These are phyloP conservation scores for Drosophila pseudoananassae DNA, from an alignment of 1,140 invertebrate genomes.

Conservation along the genomic window DNA sequence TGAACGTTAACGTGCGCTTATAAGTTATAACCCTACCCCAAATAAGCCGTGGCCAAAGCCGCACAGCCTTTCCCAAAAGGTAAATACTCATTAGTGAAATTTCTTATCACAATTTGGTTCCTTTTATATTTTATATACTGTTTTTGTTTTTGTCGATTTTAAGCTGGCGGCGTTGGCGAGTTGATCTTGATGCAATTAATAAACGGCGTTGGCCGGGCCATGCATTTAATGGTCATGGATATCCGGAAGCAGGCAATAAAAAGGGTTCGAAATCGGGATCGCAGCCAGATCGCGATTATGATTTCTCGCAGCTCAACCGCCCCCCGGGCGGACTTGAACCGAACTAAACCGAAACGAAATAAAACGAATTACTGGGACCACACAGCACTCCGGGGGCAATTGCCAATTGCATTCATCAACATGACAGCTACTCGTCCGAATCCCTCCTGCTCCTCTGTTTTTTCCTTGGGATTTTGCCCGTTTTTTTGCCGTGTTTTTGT, in stretches of 20 bases:
- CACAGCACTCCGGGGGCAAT: slow-evolving; percentile 41
- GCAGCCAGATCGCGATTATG: slow-evolving; percentile 61
- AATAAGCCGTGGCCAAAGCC: slow-evolving; percentile 42
- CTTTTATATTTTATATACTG: not conserved
- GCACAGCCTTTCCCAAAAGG: slow-evolving; percentile 48
- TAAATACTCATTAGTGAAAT: slow-evolving; percentile 81
- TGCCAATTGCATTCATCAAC: slow-evolving; percentile 73
- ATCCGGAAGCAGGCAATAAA: slow-evolving; percentile 72
- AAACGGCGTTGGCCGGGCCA: slow-evolving; percentile 51
- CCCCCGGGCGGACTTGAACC: slow-evolving; percentile 19
- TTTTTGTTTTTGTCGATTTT: slow-evolving; percentile 10
- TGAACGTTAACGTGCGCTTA: slow-evolving; percentile 44
- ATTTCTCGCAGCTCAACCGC: slow-evolving; percentile 26
- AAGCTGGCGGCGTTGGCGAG: slow-evolving; percentile 44
- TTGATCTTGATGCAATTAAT: slow-evolving; percentile 81
- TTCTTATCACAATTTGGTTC: slow-evolving; percentile 46
- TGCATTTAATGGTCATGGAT: slow-evolving; percentile 58
- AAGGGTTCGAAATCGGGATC: slow-evolving; percentile 63
- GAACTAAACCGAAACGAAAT: not conserved
- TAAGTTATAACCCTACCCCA: slow-evolving; percentile 39
- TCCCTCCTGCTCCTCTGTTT: slow-evolving; percentile 16
- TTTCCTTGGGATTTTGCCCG: not conserved
- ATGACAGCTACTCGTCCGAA: slow-evolving; percentile 73
- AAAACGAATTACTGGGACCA: slow-evolving; percentile 46
- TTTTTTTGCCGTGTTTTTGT: not conserved